Evolutionary conservation across 2,797 vertebrate genomes (phyloP).

Genomic region (Rhynchonycteris naso): DNA sequence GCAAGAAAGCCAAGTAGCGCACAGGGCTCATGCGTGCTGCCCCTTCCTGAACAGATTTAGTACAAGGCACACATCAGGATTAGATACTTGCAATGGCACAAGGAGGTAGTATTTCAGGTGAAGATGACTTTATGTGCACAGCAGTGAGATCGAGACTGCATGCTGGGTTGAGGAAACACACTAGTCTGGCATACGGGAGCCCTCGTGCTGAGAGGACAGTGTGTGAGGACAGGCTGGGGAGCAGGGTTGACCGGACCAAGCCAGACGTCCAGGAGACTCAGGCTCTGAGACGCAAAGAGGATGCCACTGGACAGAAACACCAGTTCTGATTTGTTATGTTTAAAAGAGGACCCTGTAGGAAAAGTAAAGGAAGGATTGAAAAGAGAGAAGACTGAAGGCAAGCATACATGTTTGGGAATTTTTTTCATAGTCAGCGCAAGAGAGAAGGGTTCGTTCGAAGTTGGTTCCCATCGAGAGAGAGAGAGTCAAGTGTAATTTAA

Average conservation of each 20-base stretch:
- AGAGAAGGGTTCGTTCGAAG: neutral
- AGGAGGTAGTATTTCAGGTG: conserved; percentile 10
- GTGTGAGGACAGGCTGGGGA: neutral
- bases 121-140: conserved; percentile 15
- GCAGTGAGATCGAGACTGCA: neutral
- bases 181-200: neutral
- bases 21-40: neutral
- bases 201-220: neutral
- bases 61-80: neutral
- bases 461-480: neutral
- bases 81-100: neutral
- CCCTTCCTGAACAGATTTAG: neutral
- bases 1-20: neutral
- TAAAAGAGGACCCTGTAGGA: neutral
- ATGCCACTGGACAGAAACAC: neutral
- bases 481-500: neutral
- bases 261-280: neutral
- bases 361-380: neutral
- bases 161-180: neutral
- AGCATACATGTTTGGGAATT: neutral
- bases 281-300: neutral
- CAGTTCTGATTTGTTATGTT: neutral
- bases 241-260: neutral
- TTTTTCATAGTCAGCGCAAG: neutral
- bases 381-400: neutral